Base-by-base conservation (phyloP, 92 coral and sea anemone genomes). In the Zoanthus sansibaricus region DNA sequence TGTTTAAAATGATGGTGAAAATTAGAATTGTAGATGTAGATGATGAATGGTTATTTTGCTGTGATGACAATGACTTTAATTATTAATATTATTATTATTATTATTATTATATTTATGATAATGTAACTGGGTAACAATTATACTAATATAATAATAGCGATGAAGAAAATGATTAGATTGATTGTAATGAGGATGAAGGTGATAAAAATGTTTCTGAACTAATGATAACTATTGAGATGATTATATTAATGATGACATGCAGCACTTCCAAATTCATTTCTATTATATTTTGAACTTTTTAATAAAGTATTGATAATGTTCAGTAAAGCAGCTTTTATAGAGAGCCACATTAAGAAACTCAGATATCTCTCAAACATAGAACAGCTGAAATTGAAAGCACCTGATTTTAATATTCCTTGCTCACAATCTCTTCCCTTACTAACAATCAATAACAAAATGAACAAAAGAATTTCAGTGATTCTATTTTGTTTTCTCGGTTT, bases 401-500 rank as follows among this genome's bases (percentile, higher is more conserved):
- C 47, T 48, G 15, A 20, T 25, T 10, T 18, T 4, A 18, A 48
- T 25, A 48, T 71, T 8, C 9, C 12, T 37, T 5, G 31, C 4
- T 1, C 42, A 1, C 2, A 37, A 33, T 33, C 42, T 3, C 42
- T 33, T 33, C 1, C 42, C 42, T 33, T 33, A 33, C 42, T 33
- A 37, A 37, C 42, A 37, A 37, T 37, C 2, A 37, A 37, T 37
- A 37, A 2, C 42, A 37, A 37, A 37, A 37, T 37, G 2, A 37
- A 37, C 42, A 4, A 33, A 71, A 32, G 14, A 20, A 20, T 9
- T 20, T 64, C 18, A 64, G 1, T 64, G 20, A 25, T 17, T 20
- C 45, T 37, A 37, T 3, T 56, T 79, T 17, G 16, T 33, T 31
- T 79, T 58, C 55, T 37, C 79, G 45, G 55, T 87, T 87, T n/a